phyloP scores from a whole-genome alignment of 2,888 invertebrate species.

The Cyrtodaria siliqua region DNA sequence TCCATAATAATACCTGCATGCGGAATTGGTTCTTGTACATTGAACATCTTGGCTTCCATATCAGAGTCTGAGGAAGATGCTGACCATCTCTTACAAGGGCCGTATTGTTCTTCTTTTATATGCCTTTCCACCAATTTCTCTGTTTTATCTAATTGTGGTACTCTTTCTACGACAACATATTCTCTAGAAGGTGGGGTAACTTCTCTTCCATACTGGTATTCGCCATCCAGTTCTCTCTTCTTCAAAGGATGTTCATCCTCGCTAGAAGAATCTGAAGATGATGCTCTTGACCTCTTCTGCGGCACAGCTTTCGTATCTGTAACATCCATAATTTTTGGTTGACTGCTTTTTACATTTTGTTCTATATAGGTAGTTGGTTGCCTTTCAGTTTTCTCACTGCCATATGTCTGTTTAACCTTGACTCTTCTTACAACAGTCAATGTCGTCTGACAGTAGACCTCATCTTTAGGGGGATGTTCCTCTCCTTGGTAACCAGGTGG shows the following conservation, averaged over 20 bases:
- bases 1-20: slow-evolving; percentile 23
- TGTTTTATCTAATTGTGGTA: neutral
- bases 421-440: slow-evolving; percentile 55
- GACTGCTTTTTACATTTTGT: slow-evolving; percentile 23
- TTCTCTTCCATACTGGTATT: slow-evolving; percentile 28
- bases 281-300: slow-evolving; percentile 28
- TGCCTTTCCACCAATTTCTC: neutral
- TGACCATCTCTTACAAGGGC: neutral
- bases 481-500: slow-evolving; percentile 33
- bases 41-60: slow-evolving; percentile 24
- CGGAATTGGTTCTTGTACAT: slow-evolving; percentile 17
- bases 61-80: slow-evolving; percentile 3
- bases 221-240: slow-evolving; percentile 27
- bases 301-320: slow-evolving; percentile 6
- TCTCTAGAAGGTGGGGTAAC: slow-evolving; percentile 53
- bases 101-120: slow-evolving; percentile 1
- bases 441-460: slow-evolving; percentile 61
- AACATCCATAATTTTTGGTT: slow-evolving; percentile 37
- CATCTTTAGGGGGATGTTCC: slow-evolving; percentile 56
- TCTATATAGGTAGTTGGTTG: slow-evolving; percentile 51
- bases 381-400: slow-evolving; percentile 51
- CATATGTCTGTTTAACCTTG: slow-evolving; percentile 58
- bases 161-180: slow-evolving; percentile 31
- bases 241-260: slow-evolving; percentile 37
- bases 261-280: slow-evolving; percentile 17